These are phyloP conservation scores for Archips xylosteana DNA, from an alignment of 2,888 invertebrate species.

Conservation along the genomic window DNA sequence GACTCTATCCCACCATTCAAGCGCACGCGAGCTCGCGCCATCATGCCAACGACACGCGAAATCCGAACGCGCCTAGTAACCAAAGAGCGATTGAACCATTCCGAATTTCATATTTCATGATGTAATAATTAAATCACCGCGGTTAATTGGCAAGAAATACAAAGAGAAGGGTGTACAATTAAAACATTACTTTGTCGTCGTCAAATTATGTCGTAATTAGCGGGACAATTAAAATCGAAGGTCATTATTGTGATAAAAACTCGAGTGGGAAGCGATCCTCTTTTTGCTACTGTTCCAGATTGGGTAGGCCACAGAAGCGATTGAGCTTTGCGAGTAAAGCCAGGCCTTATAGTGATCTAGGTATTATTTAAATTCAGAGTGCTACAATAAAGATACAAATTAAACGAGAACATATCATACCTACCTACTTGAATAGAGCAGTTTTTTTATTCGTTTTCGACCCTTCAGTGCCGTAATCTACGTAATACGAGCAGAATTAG, in stretches of 20 bases:
- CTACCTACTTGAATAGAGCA: no score
- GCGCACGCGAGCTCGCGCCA: slow-evolving; percentile 60
- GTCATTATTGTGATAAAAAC: slow-evolving; percentile 77
- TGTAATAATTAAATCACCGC: slow-evolving; percentile 69
- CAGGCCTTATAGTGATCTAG: background rate
- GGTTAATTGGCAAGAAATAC: slow-evolving; percentile 69
- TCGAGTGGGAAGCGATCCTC: slow-evolving; percentile 73
- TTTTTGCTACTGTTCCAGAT: slow-evolving; percentile 64
- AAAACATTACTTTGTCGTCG: slow-evolving; percentile 79
- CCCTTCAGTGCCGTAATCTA: no score
- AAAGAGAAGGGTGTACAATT: slow-evolving; percentile 75
- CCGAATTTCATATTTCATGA: slow-evolving; percentile 54
- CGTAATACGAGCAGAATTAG: no score
- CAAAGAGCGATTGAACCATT: slow-evolving; percentile 48
- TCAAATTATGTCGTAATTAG: slow-evolving; percentile 82
- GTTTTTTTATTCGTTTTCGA: no score
- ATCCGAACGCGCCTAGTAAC: slow-evolving; percentile 43
- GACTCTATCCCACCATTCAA: slow-evolving; percentile 24
- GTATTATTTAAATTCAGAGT: no score
- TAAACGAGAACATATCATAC: no score
- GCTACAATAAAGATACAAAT: no score
- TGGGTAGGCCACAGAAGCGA: slow-evolving; percentile 50
- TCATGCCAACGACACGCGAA: slow-evolving; percentile 53
- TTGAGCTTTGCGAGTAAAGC: slow-evolving; percentile 11
- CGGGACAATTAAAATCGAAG: slow-evolving; percentile 78